Conservation (phyloP, 1,140 invertebrate species). For the Pemphigus obesinymphae region DNA sequence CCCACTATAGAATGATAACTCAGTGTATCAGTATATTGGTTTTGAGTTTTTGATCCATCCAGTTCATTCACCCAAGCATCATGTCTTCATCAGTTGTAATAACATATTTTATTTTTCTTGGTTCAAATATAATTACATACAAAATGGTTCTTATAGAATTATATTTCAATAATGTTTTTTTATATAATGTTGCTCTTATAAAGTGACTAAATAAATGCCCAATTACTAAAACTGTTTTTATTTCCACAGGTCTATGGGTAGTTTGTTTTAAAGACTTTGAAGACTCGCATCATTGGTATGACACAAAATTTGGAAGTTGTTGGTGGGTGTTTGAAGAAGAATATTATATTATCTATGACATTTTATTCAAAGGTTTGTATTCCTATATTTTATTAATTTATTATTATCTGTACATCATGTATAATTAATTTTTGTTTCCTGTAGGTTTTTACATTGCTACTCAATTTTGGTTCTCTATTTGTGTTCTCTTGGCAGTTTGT, state of each 20-base stretch:
- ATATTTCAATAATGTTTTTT: no score
- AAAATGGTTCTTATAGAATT: no score
- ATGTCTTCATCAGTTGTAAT: no score
- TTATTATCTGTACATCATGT: neutral
- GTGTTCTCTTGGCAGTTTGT: conserved; percentile 25
- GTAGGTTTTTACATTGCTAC: conserved; percentile 29
- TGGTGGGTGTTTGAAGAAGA: conserved; percentile 93
- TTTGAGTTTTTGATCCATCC: no score
- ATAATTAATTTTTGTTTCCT: neutral
- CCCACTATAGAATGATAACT: no score
- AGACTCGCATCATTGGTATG: conserved; percentile 74
- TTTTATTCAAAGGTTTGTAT: conserved; percentile 42
- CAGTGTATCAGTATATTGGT: no score
- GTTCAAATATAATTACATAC: no score
- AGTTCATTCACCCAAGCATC: no score
- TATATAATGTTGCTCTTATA: no score
- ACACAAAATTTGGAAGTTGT: conserved; percentile 72
- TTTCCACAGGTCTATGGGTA: conserved; percentile 76
- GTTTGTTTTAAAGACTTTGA: conserved; percentile 82
- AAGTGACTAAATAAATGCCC: no score
- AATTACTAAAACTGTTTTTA: neutral
- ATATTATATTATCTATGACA: conserved; percentile 43
- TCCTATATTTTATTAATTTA: no score
- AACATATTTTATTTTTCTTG: no score
- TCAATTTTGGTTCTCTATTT: conserved; percentile 10